Conservation (phyloP, 2,113 vertebrate genomes). For the Bubo blakistoni region DNA sequence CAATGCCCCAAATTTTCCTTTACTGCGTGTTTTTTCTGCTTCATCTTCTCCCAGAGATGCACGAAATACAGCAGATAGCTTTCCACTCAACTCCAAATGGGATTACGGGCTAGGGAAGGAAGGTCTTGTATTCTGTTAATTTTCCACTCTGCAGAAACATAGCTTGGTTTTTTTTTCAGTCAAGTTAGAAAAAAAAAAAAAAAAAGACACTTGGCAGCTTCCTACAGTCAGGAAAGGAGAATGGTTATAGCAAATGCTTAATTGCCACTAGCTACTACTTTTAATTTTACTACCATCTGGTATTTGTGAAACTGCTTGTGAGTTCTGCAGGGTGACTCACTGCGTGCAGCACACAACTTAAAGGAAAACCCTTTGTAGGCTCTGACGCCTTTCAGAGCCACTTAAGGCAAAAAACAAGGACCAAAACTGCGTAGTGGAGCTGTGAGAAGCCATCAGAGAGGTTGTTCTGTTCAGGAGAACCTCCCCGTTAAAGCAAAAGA, state of each 20-base stretch:
- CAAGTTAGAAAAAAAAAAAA: background rate
- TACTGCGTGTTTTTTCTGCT: background rate
- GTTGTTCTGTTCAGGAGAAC: background rate
- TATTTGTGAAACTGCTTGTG: slow-evolving; percentile 19
- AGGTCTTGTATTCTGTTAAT: background rate
- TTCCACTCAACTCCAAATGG: background rate
- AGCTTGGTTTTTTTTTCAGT: rapidly evolving
- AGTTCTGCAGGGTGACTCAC: slow-evolving; percentile 31
- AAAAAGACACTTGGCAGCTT: background rate
- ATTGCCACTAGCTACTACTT: slow-evolving; percentile 30
- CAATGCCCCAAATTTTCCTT: background rate
- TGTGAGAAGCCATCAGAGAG: background rate
- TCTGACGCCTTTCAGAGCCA: background rate
- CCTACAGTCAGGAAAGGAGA: slow-evolving; percentile 7
- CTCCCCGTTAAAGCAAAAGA: background rate
- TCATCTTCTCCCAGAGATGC: background rate
- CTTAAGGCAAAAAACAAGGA: background rate
- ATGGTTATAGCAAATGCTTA: background rate
- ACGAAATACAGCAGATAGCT: background rate
- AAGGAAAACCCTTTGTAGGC: background rate
- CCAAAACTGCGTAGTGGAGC: rapidly evolving
- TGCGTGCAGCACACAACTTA: background rate
- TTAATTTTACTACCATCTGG: slow-evolving; percentile 55
- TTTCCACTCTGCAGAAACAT: background rate
- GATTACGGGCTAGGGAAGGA: background rate